Base-by-base conservation (phyloP, 2,888 invertebrate genomes). In the Ecliptopera silaceata region DNA sequence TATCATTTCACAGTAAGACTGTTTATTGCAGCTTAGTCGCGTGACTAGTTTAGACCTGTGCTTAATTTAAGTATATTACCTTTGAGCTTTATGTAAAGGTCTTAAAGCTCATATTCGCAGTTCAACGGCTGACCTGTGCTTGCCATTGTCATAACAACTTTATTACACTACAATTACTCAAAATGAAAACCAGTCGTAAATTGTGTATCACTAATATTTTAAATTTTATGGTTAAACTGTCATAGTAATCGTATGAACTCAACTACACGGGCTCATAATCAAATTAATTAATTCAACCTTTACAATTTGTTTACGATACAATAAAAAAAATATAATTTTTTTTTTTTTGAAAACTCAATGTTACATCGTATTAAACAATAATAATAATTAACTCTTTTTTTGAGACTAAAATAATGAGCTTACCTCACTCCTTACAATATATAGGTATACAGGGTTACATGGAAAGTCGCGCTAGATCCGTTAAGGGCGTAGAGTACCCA, bases 81-180 rank as follows among this genome's bases (percentile, higher is more conserved):
- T 18, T 48, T 39, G 20, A 46, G 36, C 10, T 26, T 42, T 26
- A 42, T 13, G 12, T 2, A 39, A 18, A 38, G 18, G 20, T 43
- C 36, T 36, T 4, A 26, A 43, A 26, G 22, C 26, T 51, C 22
- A 43, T 17, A 26, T 51, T 46, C 22, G 18, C 15, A 39, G 46
- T 54, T 54, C 32, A 54, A 41, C 29, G 29, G 22, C 46, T 41
- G 45, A 53, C 54, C 45, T 53, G 36, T 38, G 51, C 31, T 50
- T 32, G 48, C 42, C 65, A 72, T 59, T 65, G 55, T 68, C 62
- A 63, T 69, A 64, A 71, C 68, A 70, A 71, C 66, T 68, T 63
- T 49, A 49, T 63, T 63, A 61, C 59, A 56, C 44, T 44, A 42
- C 57, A 56, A 61, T 64, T 51, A 60, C 51, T 62, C 61, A 61